Base-by-base conservation (phyloP, 2,113 vertebrate genomes). In the Oryzias javanicus region DNA sequence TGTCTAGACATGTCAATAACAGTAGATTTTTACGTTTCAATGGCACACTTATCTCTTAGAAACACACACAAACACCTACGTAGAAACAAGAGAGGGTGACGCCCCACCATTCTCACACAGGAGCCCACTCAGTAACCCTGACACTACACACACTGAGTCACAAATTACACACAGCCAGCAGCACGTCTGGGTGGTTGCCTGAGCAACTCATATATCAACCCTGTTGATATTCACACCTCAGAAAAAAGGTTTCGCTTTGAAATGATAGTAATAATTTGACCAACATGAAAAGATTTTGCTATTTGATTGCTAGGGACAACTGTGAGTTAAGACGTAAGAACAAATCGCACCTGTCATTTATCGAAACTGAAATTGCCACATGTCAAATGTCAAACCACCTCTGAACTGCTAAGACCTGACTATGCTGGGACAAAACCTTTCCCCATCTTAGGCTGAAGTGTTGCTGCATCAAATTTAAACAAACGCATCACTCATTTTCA, bases 1-100 rank as follows among this genome's bases (percentile, higher is more conserved):
- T 69, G 88, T 83, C 81, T 74, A 81, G 80, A 88, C 85, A 72
- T 63, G 80, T 82, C 76, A 67, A 79, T 65, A 81, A 63, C 50
- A 50, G 20, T 14, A 25, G 44, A 64, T 67, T 65, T 72, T 63
- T 25, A 70, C 75, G 66, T 79, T 80, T 74, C 56, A 67, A 65
- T 64, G 47, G 74, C 72, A 64, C 77, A 50, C 48, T 77, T 80
- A 75, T 78, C 81, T 63, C 57, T 49, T 42, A 46, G 61, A 46
- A 50, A 40, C 58, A 70, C 65, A 12, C 29, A 59, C 42, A 13
- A 48, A 59, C 49, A 53, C 40, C 41, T 6, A 13, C 45, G 27
- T 22, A 12, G 27, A 20, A 6, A 49, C 4, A 14, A 42, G 29
- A 24, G 20, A 55, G 22, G 57, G 29, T 6, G 45, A 55, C 50